phyloP scores from a whole-genome alignment of 2,888 invertebrate species.

The Cabera pusaria region DNA sequence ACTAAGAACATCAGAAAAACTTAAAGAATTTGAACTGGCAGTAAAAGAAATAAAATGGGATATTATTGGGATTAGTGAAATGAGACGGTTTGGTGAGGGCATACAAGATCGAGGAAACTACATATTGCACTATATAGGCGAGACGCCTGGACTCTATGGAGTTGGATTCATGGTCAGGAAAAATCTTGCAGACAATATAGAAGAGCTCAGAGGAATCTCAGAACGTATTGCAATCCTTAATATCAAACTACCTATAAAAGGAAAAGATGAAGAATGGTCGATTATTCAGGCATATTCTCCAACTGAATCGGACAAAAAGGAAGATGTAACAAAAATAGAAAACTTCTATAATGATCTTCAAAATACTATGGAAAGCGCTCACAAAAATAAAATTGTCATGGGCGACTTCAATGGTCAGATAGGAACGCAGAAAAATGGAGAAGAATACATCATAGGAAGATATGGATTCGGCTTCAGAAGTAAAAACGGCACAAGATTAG shows the following conservation, averaged over 20 bases:
- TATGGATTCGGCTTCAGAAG: background rate
- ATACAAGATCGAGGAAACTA: conserved; percentile 5
- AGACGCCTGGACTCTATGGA: conserved; percentile 3
- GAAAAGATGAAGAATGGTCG: background rate
- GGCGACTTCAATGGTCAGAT: background rate
- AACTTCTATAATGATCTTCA: background rate
- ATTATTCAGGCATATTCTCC: conserved; percentile 3
- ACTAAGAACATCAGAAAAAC: conserved; percentile 3
- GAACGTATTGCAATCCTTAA: conserved; percentile 13
- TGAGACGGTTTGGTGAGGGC: conserved; percentile 28
- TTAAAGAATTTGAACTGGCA: conserved; percentile 22
- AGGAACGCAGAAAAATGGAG: background rate
- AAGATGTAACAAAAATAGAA: background rate
- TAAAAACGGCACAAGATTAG: conserved; percentile 2
- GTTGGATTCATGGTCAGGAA: conserved; percentile 15
- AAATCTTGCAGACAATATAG: conserved; percentile 8
- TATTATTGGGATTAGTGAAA: conserved; percentile 30
- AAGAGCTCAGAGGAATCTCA: conserved; percentile 3
- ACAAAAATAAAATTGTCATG: background rate
- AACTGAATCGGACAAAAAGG: background rate
- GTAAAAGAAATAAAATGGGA: conserved; percentile 30
- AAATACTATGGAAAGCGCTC: background rate
- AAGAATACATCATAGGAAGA: conserved; percentile 2
- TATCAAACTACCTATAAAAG: conserved; percentile 6
- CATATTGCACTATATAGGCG: conserved; percentile 2